These are phyloP conservation scores for Lordiphosa mommai DNA, from an alignment of 1,140 invertebrate species.

Conservation along the genomic window DNA sequence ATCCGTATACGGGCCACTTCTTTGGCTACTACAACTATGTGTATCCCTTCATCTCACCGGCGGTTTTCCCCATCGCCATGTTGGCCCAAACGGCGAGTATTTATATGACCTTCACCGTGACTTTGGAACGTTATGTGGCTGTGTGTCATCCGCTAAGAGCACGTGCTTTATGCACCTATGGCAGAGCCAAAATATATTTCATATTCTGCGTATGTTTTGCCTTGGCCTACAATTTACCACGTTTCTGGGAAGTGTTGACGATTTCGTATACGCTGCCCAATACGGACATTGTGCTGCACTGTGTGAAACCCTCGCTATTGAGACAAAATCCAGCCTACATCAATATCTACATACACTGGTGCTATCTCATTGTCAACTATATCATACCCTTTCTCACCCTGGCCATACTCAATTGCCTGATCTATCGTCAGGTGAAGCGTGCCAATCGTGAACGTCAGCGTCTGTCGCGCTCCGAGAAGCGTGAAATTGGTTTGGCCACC, in stretches of 20 bases:
- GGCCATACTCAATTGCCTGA: slow-evolving; percentile 92
- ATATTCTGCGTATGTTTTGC: slow-evolving; percentile 90
- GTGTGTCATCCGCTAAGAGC: slow-evolving; percentile 96
- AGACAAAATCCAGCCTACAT: slow-evolving; percentile 88
- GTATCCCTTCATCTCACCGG: slow-evolving; percentile 89
- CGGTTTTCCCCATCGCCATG: slow-evolving; percentile 92
- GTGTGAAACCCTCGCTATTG: slow-evolving; percentile 85
- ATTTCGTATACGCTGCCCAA: slow-evolving; percentile 41
- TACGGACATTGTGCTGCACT: slow-evolving; percentile 82
- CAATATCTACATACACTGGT: slow-evolving; percentile 93
- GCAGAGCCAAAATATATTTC: slow-evolving; percentile 91
- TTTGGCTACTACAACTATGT: slow-evolving; percentile 89
- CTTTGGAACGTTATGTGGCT: slow-evolving; percentile 96
- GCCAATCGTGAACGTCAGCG: slow-evolving; percentile 91
- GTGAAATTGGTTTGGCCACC: slow-evolving; percentile 93
- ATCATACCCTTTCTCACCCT: slow-evolving; percentile 92
- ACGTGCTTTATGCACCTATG: slow-evolving; percentile 93
- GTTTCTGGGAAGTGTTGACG: slow-evolving; percentile 84
- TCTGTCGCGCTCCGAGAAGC: slow-evolving; percentile 88
- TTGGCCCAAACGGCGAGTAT: slow-evolving; percentile 95
- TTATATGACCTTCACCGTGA: slow-evolving; percentile 96
- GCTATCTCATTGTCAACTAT: slow-evolving; percentile 95
- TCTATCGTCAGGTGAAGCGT: slow-evolving; percentile 91
- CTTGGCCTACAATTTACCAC: slow-evolving; percentile 92
- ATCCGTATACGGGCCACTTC: slow-evolving; percentile 87